Evolutionary conservation across 2,113 vertebrate species (phyloP), one percentile per base, ranked within the genome.

Genomic region (Oreotrochilus melanogaster): DNA sequence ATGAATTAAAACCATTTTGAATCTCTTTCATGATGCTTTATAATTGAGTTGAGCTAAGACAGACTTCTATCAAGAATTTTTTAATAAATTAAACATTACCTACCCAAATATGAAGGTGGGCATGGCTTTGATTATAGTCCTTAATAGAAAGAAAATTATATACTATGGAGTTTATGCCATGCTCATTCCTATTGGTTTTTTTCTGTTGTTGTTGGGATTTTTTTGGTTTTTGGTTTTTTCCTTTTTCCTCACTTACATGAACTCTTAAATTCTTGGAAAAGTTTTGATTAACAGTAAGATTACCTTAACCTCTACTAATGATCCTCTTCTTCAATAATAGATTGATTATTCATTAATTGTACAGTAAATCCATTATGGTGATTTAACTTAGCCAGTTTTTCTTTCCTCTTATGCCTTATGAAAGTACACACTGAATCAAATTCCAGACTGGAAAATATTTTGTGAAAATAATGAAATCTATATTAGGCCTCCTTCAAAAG

Each of bases 1-100:
- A 95, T 95, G 89, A 91, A 92, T 95, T 89, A 92, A 93, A 92
- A 74, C 57, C 50, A 93, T 91, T 89, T 73, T 72, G 61, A 91
- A 78, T 56, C 27, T 27, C 21, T 91, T 92, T 81, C 76, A 89
- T 45, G 35, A 37, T 82, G 19, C 30, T 72, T 89, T 87, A 42
- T 83, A 88, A 93, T 89, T 95, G 33, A 90, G 54, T 83, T 81
- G 56, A 92, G 33, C 18, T 60, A 75, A 72, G 66, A 64, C 39
- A 89, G 45, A 54, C 57, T 93, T 92, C 35, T 89, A 57, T 62
- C 61, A 92, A 65, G 30, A 87, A 53, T 53, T 72, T 21, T 60
- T 87, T 15, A 2, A 92, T 93, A 94, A 86, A 89, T 37, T 71
- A 65, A 72, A 72, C 16, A 53, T 81, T 57, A 81, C 0, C 4